A percentile compares a stretch with the other conserved stretches of the same genome.
Conservation (phyloP, 2,888 invertebrate genomes). For the Hetaerina titia region DNA sequence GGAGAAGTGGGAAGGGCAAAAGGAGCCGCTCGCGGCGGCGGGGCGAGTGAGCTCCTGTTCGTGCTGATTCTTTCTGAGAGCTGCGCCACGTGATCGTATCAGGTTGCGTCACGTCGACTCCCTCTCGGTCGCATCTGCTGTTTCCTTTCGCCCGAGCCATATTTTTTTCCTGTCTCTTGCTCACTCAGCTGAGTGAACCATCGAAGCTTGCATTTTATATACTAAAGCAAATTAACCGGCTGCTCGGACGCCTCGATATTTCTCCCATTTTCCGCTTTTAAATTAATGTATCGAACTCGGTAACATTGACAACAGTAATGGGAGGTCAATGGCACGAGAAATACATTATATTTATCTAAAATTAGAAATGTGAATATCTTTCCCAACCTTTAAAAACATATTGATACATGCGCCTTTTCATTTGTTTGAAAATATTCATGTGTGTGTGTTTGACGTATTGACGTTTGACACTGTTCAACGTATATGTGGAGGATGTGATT, state of each 20-base stretch:
- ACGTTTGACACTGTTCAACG: no score
- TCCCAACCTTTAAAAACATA: no score
- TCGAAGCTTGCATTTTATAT: background rate
- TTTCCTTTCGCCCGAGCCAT: background rate
- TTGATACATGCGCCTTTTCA: no score
- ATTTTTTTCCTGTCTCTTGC: background rate
- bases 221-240: background rate
- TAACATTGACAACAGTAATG: background rate
- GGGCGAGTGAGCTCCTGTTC: background rate
- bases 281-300: background rate
- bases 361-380: no score
- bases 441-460: no score
- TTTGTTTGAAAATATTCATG: no score
- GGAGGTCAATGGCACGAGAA: no score
- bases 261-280: background rate
- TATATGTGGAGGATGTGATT: no score
- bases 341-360: no score
- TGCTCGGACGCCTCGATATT: background rate
- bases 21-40: background rate
- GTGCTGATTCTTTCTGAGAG: conserved; percentile 10
- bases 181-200: conserved; percentile 14
- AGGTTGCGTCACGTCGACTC: conserved; percentile 33
- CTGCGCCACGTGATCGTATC: conserved; percentile 37
- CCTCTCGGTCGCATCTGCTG: background rate
- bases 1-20: no score